Base-by-base conservation (phyloP, 35 echinoderm and acorn worm species). In the Stichopus chloronotus region DNA sequence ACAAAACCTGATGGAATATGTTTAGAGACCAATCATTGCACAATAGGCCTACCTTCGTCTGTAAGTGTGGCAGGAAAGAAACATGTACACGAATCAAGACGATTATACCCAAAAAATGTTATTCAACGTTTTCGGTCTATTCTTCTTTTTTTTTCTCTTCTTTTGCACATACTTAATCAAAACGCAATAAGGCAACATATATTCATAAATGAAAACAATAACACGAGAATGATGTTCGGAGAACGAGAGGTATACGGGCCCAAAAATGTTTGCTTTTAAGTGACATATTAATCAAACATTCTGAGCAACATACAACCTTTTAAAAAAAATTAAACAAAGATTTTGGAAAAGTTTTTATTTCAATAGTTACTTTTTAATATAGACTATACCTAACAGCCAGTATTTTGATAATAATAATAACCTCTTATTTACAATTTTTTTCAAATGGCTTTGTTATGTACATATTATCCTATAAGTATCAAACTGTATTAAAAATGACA, bases 101-200 rank as follows among this genome's bases (percentile, higher is more conserved):
- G 8, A 43, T 30, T 5, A 55, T 55, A 55, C 52, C 13, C 56
- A 85, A 14, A 8, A 17, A n/a, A 85, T 85, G 82, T 56, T 22
- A 85, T 85, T 58, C 82, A 85, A 85, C 17, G 58, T 20, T 85
- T 57, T n/a, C 55, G n/a, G 19, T 56, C 55, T 85, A 85, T 58
- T 85, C 82, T 22, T 8, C 52, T 43, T 43, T 43, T 43, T 43
- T 43, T 43, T 85, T 85, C 19, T 85, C 57, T 85, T 6, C 58
- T 85, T 85, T 85, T 85, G 82, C 82, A 85, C 82, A 85, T 85
- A 58, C 55, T 85, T 85, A 85, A 85, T 85, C 55, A 10, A 85
- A 85, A 85, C 17, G 82, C 82, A 58, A 85, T 85, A 85, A 85
- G 82, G 82, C 82, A 85, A 85, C 82, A 78, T 78, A 78, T 78